phyloP scores from a whole-genome alignment of 2,113 vertebrate species.

The Lethenteron reissneri region DNA sequence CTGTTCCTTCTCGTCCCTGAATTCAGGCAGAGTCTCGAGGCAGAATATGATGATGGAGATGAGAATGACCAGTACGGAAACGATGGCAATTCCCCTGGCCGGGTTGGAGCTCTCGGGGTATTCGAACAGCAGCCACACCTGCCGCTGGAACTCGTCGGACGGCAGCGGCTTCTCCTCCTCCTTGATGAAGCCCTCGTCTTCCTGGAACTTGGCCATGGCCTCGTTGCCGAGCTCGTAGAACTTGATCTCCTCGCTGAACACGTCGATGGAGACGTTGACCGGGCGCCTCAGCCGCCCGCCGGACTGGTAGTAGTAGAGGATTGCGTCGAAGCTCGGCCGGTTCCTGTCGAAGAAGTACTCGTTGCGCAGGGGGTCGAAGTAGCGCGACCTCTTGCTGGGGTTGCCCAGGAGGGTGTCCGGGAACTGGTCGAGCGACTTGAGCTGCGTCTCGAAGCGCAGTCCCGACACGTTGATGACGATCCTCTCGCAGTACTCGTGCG shows the following conservation, averaged over 20 bases:
- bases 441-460: slow-evolving; percentile 43
- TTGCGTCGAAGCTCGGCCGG: slow-evolving; percentile 46
- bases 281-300: slow-evolving; percentile 54
- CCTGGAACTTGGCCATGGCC: slow-evolving; percentile 40
- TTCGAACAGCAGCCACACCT: slow-evolving; percentile 68
- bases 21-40: slow-evolving; percentile 65
- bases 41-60: slow-evolving; percentile 84
- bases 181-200: slow-evolving; percentile 51
- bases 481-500: slow-evolving; percentile 16
- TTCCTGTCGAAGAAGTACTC: slow-evolving; percentile 56
- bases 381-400: slow-evolving; percentile 26
- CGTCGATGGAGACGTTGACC: slow-evolving; percentile 48
- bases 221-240: slow-evolving; percentile 66
- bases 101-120: slow-evolving; percentile 58
- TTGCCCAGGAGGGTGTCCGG: slow-evolving; percentile 45
- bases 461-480: slow-evolving; percentile 42
- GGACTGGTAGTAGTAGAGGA: slow-evolving; percentile 76
- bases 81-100: slow-evolving; percentile 55
- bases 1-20: slow-evolving; percentile 33
- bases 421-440: slow-evolving; percentile 40
- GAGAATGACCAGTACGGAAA: slow-evolving; percentile 71
- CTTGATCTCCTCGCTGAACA: slow-evolving; percentile 63
- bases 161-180: slow-evolving; percentile 38
- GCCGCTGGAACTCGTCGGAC: slow-evolving; percentile 26
- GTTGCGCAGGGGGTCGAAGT: slow-evolving; percentile 38